Evolutionary conservation across 1,140 invertebrate species (phyloP).

Genomic region (Drosophila equinoxialis): DNA sequence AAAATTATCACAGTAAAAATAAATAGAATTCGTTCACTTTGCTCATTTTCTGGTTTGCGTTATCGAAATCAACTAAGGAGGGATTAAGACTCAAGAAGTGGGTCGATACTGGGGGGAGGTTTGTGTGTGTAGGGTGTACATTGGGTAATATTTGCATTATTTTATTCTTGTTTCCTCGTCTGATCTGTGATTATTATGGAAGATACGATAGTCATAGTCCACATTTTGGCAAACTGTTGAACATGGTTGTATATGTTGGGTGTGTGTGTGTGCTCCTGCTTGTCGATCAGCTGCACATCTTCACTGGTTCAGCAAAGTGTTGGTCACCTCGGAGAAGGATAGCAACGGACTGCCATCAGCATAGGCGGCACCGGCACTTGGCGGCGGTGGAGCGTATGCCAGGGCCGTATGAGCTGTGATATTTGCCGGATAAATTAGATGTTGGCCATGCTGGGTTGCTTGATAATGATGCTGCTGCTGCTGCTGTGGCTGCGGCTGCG

Average conservation of each 20-base stretch:
- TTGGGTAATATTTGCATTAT: slow-evolving; percentile 1
- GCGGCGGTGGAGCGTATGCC: slow-evolving; percentile 72
- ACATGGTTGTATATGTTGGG: slow-evolving; percentile 46
- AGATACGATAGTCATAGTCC: slow-evolving; percentile 83
- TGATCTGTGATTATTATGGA: slow-evolving; percentile 70
- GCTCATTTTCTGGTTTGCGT: slow-evolving; percentile 42
- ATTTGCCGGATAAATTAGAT: slow-evolving; percentile 83
- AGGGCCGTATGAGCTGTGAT: slow-evolving; percentile 84
- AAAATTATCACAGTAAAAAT: slow-evolving; percentile 79
- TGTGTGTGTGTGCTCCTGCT: slow-evolving; percentile 8
- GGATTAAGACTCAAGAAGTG: slow-evolving; percentile 9
- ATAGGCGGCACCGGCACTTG: slow-evolving; percentile 84
- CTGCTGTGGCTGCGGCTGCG: slow-evolving; percentile 24
- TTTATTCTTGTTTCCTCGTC: slow-evolving; percentile 12
- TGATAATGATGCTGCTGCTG: slow-evolving; percentile 51
- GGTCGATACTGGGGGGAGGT: slow-evolving; percentile 8
- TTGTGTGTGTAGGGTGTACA: too few relatives aligned
- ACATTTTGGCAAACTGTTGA: slow-evolving; percentile 82
- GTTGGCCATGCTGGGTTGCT: slow-evolving; percentile 69
- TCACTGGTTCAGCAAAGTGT: slow-evolving; percentile 89
- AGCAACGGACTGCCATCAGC: slow-evolving; percentile 90
- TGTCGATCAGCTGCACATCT: background rate
- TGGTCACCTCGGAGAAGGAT: slow-evolving; percentile 93
- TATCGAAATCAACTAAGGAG: slow-evolving; percentile 55
- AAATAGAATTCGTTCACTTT: slow-evolving; percentile 62